These are phyloP conservation scores for Diaprepes abbreviatus DNA, from an alignment of 2,888 invertebrate species.

Conservation along the genomic window DNA sequence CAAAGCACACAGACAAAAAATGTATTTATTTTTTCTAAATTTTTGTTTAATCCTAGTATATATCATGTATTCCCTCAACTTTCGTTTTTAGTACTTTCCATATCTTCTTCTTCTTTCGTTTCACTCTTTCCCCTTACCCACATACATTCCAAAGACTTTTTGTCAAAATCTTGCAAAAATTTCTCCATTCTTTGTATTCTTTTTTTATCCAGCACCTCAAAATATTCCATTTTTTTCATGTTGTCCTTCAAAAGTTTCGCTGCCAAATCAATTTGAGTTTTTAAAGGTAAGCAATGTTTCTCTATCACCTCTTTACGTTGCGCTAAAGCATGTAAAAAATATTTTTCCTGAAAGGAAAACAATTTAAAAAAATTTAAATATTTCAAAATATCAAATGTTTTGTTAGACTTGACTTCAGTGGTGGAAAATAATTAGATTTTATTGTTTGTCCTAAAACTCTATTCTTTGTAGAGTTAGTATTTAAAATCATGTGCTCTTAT, in stretches of 20 bases:
- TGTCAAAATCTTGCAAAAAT: background rate
- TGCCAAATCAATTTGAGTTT: conserved; percentile 5
- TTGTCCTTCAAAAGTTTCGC: background rate
- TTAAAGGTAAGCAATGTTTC: background rate
- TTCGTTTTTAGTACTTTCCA: background rate
- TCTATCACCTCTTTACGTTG: background rate
- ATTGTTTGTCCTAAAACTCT: too few species aligned
- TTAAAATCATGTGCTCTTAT: too few species aligned
- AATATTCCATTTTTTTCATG: background rate
- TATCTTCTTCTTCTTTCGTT: background rate
- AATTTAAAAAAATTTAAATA: too few species aligned
- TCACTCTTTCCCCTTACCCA: background rate
- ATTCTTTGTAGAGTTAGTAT: background rate
- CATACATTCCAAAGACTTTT: background rate
- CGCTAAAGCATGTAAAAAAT: background rate
- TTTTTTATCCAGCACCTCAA: background rate
- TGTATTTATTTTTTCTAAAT: too few species aligned
- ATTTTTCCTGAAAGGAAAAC: background rate
- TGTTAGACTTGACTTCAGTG: too few species aligned
- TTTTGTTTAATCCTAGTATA: too few species aligned
- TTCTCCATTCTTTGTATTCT: background rate
- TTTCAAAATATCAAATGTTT: too few species aligned
- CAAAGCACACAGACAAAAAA: too few species aligned
- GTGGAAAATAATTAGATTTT: too few species aligned
- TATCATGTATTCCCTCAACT: background rate